Evolutionary conservation across 1,140 invertebrate species (phyloP).

Genomic region (Euwallacea similis): DNA sequence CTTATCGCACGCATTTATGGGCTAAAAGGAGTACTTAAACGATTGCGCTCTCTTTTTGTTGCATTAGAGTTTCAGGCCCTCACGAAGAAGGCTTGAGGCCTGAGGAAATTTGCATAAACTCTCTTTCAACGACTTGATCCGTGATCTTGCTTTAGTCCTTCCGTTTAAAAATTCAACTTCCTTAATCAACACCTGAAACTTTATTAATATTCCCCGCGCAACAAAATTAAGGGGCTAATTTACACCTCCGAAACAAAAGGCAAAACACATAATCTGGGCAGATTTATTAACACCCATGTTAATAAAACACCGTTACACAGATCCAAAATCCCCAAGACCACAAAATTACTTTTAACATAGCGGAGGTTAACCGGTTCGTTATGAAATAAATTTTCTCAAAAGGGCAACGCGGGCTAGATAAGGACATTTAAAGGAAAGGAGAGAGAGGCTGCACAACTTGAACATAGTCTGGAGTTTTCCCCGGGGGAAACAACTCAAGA

Average conservation of each 20-base stretch:
- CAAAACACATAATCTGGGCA: slow-evolving; percentile 10
- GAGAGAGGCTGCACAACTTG: slow-evolving; percentile 41
- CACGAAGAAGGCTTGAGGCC: too few species aligned
- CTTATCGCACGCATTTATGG: too few species aligned
- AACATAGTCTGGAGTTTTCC: slow-evolving; percentile 44
- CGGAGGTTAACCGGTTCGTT: slow-evolving; percentile 28
- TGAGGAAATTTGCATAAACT: too few species aligned
- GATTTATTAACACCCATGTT: slow-evolving; percentile 18
- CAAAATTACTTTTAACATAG: slow-evolving; percentile 32
- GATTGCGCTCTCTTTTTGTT: too few species aligned
- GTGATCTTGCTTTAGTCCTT: too few species aligned
- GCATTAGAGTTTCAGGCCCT: too few species aligned
- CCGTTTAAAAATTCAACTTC: too few species aligned
- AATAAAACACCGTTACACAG: slow-evolving; percentile 15
- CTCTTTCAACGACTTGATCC: too few species aligned
- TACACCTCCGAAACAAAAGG: not conserved
- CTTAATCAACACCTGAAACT: not conserved
- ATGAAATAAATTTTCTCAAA: slow-evolving; percentile 29
- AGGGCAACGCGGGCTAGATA: slow-evolving; percentile 25
- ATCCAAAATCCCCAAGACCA: slow-evolving; percentile 1
- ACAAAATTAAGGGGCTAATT: not conserved
- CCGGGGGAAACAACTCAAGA: slow-evolving; percentile 61
- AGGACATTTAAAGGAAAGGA: slow-evolving; percentile 35
- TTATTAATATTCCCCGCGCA: not conserved
- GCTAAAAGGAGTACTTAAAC: too few species aligned